These are phyloP conservation scores for Sphyrna mokarran DNA, from an alignment of 2,113 vertebrate species.

Conservation along the genomic window DNA sequence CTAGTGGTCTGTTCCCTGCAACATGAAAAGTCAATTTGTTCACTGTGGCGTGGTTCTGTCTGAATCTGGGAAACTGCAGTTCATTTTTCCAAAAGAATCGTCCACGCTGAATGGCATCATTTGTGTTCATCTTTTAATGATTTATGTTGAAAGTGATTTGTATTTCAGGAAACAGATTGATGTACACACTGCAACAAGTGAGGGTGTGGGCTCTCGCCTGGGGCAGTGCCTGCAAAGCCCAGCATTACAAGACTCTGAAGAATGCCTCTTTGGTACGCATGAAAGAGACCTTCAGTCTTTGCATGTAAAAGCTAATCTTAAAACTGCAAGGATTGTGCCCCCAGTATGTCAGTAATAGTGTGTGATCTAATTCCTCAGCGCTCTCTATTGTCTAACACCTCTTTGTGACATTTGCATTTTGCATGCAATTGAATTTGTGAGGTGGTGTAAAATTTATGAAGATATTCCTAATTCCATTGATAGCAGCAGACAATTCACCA, in stretches of 20 bases:
- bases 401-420: conserved; percentile 33
- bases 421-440: conserved; percentile 26
- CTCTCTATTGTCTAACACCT: background rate
- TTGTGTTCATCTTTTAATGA: conserved; percentile 15
- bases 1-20: background rate
- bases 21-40: background rate
- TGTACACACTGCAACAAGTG: background rate
- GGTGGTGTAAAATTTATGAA: conserved; percentile 33
- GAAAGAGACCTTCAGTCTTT: background rate
- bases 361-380: conserved; percentile 30
- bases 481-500: conserved; percentile 25
- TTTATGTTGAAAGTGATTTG: conserved; percentile 3
- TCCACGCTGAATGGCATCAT: background rate
- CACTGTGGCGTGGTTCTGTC: background rate
- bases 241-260: background rate
- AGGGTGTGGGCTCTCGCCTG: background rate
- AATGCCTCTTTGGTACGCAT: background rate
- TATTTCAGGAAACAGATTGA: background rate
- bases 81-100: conserved; percentile 1
- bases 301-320: conserved; percentile 24
- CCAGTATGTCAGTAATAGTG: background rate
- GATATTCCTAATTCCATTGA: conserved; percentile 32
- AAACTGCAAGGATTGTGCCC: background rate
- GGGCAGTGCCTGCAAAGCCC: background rate
- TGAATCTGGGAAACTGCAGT: background rate